A percentile compares a stretch with the other conserved stretches of the same genome.
phyloP scores from a whole-genome alignment of 53 echinoderm and acorn worm genomes.

The Paelopatides confundens region DNA sequence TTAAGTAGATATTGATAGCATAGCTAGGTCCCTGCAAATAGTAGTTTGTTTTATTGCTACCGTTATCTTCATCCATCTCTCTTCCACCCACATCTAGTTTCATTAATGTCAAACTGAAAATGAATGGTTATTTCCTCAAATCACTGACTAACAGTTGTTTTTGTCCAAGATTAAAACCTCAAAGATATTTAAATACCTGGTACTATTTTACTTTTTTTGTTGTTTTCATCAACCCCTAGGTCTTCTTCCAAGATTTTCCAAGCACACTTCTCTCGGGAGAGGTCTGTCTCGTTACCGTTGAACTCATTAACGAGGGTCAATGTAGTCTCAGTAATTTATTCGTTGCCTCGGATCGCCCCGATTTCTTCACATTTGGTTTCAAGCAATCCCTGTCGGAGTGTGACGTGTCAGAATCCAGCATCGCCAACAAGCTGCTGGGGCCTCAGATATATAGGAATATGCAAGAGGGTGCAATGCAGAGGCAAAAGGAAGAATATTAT shows the following conservation, averaged over 20 bases:
- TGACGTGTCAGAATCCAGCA: neutral
- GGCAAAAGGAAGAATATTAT: constrained; percentile 34
- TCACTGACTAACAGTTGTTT: too few species aligned
- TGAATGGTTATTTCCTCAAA: too few species aligned
- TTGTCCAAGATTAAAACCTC: too few species aligned
- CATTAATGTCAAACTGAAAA: too few species aligned
- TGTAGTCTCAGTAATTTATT: constrained; percentile 84
- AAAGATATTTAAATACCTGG: too few species aligned
- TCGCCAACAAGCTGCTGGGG: constrained; percentile 24
- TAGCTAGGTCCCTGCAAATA: too few species aligned
- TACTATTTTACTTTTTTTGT: too few species aligned
- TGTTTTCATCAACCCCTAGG: constrained; percentile 50
- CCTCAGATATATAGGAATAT: constrained; percentile 77
- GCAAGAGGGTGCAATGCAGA: constrained; percentile 47
- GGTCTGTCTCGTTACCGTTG: constrained; percentile 76
- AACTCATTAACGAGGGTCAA: constrained; percentile 83
- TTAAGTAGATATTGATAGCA: too few species aligned
- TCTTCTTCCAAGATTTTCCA: constrained; percentile 85
- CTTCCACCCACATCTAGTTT: too few species aligned
- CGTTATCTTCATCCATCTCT: too few species aligned
- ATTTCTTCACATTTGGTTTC: constrained; percentile 90
- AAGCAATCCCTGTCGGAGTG: constrained; percentile 37
- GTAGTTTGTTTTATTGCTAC: too few species aligned
- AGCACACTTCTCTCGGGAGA: constrained; percentile 90
- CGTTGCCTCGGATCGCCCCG: constrained; percentile 85